phyloP scores from a whole-genome alignment of 2,797 vertebrate genomes.

The Rhinophrynus dorsalis region DNA sequence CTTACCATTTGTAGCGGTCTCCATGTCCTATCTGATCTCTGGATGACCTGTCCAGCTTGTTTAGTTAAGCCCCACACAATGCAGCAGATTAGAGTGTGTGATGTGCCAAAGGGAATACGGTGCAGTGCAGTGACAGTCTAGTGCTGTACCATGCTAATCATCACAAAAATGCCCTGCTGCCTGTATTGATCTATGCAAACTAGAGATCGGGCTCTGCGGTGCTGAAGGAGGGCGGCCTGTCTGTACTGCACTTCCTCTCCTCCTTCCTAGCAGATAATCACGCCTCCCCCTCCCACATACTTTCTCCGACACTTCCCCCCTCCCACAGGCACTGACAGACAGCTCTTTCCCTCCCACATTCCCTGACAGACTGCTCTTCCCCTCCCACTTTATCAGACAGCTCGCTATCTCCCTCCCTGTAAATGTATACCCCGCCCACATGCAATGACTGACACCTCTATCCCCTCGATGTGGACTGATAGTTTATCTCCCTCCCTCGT shows the following conservation, averaged over 20 bases:
- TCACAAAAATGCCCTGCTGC: neutral
- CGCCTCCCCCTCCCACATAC: neutral
- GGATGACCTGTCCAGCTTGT: neutral
- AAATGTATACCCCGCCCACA: too few relatives aligned
- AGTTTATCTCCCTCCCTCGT: too few relatives aligned
- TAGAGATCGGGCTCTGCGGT: neutral
- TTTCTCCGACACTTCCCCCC: neutral
- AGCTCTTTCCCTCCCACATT: too few relatives aligned
- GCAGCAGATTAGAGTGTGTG: neutral
- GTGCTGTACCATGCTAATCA: constrained; percentile 15
- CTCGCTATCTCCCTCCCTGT: too few relatives aligned
- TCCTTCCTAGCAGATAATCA: constrained; percentile 2
- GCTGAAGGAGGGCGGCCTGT: neutral
- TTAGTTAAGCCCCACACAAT: too few relatives aligned
- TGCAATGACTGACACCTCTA: too few relatives aligned
- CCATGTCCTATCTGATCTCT: constrained; percentile 11
- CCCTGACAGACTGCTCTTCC: too few relatives aligned
- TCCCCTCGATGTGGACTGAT: too few relatives aligned
- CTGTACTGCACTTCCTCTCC: constrained; percentile 39
- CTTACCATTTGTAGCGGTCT: constrained; percentile 8
- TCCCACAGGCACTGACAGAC: neutral
- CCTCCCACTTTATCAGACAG: too few relatives aligned
- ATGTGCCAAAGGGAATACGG: neutral
- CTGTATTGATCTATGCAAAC: neutral
- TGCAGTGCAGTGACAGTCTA: neutral